Percentiles rank a stretch among this genome's conserved stretches.
Conservation (phyloP, 2,888 invertebrate genomes). For the Diarsia brunnea region DNA sequence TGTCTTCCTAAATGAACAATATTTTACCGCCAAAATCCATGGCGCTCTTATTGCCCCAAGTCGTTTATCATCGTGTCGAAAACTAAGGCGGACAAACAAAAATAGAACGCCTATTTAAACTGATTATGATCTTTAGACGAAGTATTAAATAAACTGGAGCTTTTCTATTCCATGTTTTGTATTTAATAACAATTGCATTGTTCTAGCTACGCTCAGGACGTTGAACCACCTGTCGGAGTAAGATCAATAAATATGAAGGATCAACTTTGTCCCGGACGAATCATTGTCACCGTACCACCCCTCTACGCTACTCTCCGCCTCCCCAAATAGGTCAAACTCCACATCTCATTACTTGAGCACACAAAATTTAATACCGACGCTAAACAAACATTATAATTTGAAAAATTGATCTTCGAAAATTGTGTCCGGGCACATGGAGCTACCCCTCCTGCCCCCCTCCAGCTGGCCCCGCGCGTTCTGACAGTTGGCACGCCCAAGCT, state of each 20-base stretch:
- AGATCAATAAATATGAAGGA: conserved; percentile 66
- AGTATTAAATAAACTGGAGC: conserved; percentile 44
- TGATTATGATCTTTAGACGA: conserved; percentile 37
- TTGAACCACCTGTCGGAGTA: conserved; percentile 64
- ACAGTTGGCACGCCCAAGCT: conserved; percentile 84
- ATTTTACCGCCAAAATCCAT: conserved; percentile 64
- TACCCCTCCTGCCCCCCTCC: conserved; percentile 62
- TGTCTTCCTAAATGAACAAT: conserved; percentile 55
- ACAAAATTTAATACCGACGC: conserved; percentile 72
- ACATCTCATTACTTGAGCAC: conserved; percentile 71
- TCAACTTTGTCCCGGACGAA: conserved; percentile 63
- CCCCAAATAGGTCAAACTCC: conserved; percentile 78
- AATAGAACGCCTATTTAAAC: conserved; percentile 53
- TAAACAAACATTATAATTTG: conserved; percentile 72
- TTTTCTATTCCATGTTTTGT: conserved; percentile 33
- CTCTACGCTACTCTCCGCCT: conserved; percentile 62
- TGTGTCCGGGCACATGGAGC: conserved; percentile 81
- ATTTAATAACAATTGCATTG: conserved; percentile 61
- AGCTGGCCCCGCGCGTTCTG: conserved; percentile 66
- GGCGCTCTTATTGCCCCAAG: conserved; percentile 46
- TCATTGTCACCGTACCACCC: conserved; percentile 72
- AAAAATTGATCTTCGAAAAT: conserved; percentile 77
- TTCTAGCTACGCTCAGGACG: conserved; percentile 42
- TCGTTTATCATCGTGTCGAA: conserved; percentile 58
- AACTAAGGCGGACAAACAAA: conserved; percentile 55